phyloP scores from a whole-genome alignment of 2,888 invertebrate genomes.

The Andricus quercusramuli region DNA sequence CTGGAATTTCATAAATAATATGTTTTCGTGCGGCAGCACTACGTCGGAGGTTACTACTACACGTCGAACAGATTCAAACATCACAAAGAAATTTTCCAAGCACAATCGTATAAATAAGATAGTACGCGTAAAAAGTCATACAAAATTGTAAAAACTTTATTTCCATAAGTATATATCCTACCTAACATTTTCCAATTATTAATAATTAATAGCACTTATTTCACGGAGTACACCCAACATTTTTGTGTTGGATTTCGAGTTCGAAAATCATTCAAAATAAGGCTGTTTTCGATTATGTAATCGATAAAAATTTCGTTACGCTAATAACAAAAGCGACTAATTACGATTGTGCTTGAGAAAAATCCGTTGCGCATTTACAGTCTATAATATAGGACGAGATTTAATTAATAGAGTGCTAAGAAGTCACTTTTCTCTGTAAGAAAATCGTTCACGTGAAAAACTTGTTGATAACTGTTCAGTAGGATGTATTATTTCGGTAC shows the following conservation, averaged over 20 bases:
- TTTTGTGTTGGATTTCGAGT: background rate
- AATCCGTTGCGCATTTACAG: constrained; percentile 22
- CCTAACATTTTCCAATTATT: background rate
- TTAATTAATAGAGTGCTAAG: constrained; percentile 8
- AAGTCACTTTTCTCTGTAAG: constrained; percentile 12
- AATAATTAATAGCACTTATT: constrained; percentile 16
- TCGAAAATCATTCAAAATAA: background rate
- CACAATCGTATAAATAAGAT: background rate
- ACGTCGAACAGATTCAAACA: background rate
- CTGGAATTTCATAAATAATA: background rate
- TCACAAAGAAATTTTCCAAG: constrained; percentile 1
- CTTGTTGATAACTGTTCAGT: constrained; percentile 33
- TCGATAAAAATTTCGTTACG: background rate
- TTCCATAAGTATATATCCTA: background rate
- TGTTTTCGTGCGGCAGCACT: background rate
- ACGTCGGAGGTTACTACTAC: constrained; percentile 5
- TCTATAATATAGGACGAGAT: constrained; percentile 26
- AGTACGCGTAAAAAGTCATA: background rate
- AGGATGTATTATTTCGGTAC: constrained; percentile 42
- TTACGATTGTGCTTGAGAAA: constrained; percentile 19
- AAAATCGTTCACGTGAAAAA: background rate
- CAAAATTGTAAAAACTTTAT: background rate
- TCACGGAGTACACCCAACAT: background rate
- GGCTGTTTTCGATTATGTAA: constrained; percentile 10
- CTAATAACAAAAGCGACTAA: background rate